Percentiles rank a stretch among this genome's conserved stretches.
phyloP scores from a whole-genome alignment of 2,113 vertebrate genomes.

The Arenaria interpres region DNA sequence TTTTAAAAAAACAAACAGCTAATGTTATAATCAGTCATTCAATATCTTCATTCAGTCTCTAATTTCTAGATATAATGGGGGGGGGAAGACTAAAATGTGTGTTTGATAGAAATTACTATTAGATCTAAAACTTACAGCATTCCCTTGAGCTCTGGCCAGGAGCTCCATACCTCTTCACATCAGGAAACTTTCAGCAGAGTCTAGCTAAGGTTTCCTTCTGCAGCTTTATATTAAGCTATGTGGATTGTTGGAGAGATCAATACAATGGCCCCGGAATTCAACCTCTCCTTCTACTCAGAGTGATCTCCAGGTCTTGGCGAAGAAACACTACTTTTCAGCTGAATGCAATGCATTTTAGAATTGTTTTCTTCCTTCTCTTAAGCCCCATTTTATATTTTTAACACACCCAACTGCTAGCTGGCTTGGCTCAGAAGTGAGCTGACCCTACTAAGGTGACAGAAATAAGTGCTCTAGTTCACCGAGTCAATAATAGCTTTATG shows the following conservation, averaged over 20 bases:
- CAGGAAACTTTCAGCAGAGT: not conserved
- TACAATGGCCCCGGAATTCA: not conserved
- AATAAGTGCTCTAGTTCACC: not conserved
- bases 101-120: not conserved
- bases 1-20: not conserved
- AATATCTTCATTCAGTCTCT: not conserved
- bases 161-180: not conserved
- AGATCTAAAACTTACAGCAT: not conserved
- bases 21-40: not conserved
- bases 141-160: not conserved
- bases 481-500: not conserved
- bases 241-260: not conserved
- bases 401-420: not conserved
- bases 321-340: not conserved
- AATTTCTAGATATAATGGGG: not conserved
- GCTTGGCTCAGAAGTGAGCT: not conserved
- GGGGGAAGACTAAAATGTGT: not conserved
- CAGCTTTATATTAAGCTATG: not conserved
- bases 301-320: not conserved
- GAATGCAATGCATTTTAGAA: not conserved
- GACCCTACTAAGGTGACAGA: not conserved
- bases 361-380: not conserved
- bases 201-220: not conserved
- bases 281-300: not conserved
- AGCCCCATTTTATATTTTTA: not conserved